Percentiles rank a stretch among this genome's conserved stretches.
Evolutionary conservation across 1,140 invertebrate genomes (phyloP).

Genomic region (Macrobrachium nipponense): DNA sequence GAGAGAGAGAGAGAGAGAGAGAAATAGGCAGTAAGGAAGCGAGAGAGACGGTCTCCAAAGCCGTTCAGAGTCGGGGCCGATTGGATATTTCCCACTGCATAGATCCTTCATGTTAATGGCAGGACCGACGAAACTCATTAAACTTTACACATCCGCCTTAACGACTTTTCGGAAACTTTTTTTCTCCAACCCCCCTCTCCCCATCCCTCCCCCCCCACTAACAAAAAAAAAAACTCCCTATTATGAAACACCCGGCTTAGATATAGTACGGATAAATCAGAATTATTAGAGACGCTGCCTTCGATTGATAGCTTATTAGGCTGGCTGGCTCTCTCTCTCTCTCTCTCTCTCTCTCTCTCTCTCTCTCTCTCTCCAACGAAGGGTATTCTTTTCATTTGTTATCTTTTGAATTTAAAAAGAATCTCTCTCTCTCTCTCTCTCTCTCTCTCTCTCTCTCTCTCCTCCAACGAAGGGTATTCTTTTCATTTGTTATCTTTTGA

Average conservation of each 20-base stretch:
- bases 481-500: background rate
- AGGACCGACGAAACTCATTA: conserved; percentile 49
- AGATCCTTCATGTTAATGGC: conserved; percentile 57
- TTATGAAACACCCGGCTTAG: conserved; percentile 43
- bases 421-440: too few relatives aligned
- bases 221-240: conserved; percentile 5
- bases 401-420: background rate
- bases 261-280: conserved; percentile 49
- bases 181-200: too few relatives aligned
- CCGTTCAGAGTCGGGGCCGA: background rate
- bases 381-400: too few relatives aligned
- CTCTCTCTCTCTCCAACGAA: background rate
- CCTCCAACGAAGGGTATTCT: background rate
- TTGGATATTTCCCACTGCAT: conserved; percentile 14
- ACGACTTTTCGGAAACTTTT: conserved; percentile 55
- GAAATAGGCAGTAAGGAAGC: background rate
- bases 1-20: background rate
- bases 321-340: background rate
- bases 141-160: conserved; percentile 56
- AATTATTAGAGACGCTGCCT: conserved; percentile 44
- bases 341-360: conserved; percentile 9
- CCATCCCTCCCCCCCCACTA: background rate
- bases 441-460: background rate
- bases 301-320: conserved; percentile 50
- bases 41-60: background rate